These are phyloP conservation scores for Agrilus biguttatus DNA, from an alignment of 2,888 invertebrate species.

Conservation along the genomic window DNA sequence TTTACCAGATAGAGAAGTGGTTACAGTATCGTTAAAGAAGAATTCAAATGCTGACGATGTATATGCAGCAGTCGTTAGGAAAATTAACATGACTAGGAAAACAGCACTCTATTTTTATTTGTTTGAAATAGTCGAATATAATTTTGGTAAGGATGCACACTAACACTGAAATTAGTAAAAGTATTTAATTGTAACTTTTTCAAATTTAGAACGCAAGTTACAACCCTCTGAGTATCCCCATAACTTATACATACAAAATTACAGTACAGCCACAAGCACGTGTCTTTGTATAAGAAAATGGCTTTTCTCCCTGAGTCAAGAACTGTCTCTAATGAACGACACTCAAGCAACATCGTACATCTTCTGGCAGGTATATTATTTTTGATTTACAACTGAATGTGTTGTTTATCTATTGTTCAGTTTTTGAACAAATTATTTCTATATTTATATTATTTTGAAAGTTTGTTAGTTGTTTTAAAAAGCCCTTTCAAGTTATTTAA, in stretches of 20 bases:
- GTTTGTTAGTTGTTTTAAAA: no score
- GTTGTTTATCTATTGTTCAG: neutral
- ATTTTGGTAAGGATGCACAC: slow-evolving; percentile 53
- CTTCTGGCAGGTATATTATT: slow-evolving; percentile 59
- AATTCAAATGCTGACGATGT: slow-evolving; percentile 85
- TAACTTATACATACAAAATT: slow-evolving; percentile 96
- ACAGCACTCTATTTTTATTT: slow-evolving; percentile 83
- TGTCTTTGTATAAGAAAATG: slow-evolving; percentile 82
- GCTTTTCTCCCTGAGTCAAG: slow-evolving; percentile 63
- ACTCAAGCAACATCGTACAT: slow-evolving; percentile 68
- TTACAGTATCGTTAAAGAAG: slow-evolving; percentile 76
- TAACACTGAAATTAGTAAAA: neutral
- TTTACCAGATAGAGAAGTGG: slow-evolving; percentile 81
- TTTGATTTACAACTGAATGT: neutral
- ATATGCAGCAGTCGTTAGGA: slow-evolving; percentile 72
- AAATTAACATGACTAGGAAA: slow-evolving; percentile 66
- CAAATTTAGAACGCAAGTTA: slow-evolving; percentile 74
- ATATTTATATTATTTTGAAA: no score
- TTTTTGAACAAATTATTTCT: slow-evolving; percentile 6
- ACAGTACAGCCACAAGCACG: slow-evolving; percentile 91
- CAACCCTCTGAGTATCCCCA: slow-evolving; percentile 91
- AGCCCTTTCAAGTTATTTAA: no score
- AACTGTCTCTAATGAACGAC: slow-evolving; percentile 49
- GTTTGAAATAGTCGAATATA: slow-evolving; percentile 88
- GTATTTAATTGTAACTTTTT: slow-evolving; percentile 1